A percentile compares a stretch with the other conserved stretches of the same genome.
Evolutionary conservation across 92 coral and sea anemone species (phyloP).

Genomic region (Plumapathes pennacea): DNA sequence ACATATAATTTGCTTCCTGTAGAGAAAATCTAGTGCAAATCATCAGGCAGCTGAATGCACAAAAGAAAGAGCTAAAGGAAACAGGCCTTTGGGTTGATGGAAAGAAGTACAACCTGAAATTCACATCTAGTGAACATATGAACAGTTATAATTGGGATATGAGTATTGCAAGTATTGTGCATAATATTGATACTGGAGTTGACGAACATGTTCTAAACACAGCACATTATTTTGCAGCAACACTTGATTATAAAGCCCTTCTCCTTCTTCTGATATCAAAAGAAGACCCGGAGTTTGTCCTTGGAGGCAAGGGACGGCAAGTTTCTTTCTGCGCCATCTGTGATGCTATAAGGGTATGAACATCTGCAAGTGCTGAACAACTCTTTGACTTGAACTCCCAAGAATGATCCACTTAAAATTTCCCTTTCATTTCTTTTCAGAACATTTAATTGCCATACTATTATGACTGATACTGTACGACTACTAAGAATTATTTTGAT

Average conservation of each 20-base stretch:
- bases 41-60: constrained; percentile 2
- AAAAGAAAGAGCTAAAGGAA: constrained; percentile 13
- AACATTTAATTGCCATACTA: too few relatives aligned
- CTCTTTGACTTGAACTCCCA: too few relatives aligned
- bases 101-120: constrained; percentile 10
- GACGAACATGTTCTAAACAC: too few relatives aligned
- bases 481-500: too few relatives aligned
- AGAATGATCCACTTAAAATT: too few relatives aligned
- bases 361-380: too few relatives aligned
- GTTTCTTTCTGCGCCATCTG: constrained; percentile 39
- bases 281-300: constrained; percentile 22
- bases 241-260: constrained; percentile 46
- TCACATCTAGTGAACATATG: background rate
- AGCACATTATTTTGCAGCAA: constrained; percentile 2
- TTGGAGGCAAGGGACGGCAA: constrained; percentile 44
- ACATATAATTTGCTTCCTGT: too few relatives aligned
- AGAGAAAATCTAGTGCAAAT: constrained; percentile 12
- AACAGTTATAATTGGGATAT: background rate
- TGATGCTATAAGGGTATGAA: constrained; percentile 52
- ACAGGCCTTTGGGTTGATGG: constrained; percentile 26
- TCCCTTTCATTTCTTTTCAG: too few relatives aligned
- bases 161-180: too few relatives aligned
- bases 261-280: constrained; percentile 21
- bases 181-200: too few relatives aligned
- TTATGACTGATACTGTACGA: too few relatives aligned